Evolutionary conservation across 2,797 vertebrate genomes (phyloP).

Genomic region (Margarornis squamiger): DNA sequence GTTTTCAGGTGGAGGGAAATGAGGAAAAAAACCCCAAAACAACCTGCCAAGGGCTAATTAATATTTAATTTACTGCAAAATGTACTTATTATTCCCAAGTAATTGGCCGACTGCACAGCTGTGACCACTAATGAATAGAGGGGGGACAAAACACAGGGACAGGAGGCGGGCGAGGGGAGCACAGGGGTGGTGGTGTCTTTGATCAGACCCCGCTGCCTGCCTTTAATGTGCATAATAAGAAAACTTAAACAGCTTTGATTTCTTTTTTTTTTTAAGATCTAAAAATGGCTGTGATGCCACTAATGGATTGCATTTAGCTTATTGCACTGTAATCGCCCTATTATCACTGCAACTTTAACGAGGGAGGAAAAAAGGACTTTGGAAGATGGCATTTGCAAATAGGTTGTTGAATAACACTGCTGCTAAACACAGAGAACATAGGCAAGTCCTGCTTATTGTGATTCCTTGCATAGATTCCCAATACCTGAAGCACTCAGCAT

Average conservation of each 20-base stretch:
- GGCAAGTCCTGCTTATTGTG: conserved; percentile 31
- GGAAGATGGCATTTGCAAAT: conserved; percentile 60
- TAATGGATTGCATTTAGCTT: conserved; percentile 65
- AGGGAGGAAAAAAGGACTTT: conserved; percentile 31
- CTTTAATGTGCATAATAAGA: conserved; percentile 68
- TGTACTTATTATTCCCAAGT: conserved; percentile 76
- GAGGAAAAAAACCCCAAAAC: background rate
- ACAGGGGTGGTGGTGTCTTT: conserved; percentile 35
- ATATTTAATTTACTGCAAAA: conserved; percentile 81
- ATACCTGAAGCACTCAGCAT: conserved; percentile 51
- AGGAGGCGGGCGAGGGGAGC: background rate
- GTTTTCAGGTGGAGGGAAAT: conserved; percentile 5
- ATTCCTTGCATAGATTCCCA: conserved; percentile 57
- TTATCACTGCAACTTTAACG: conserved; percentile 55
- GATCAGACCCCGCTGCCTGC: conserved; percentile 45
- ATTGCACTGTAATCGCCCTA: conserved; percentile 64
- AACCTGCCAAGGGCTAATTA: conserved; percentile 73
- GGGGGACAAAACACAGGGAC: conserved; percentile 23
- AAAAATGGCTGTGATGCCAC: conserved; percentile 29
- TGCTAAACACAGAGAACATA: conserved; percentile 6
- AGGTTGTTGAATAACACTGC: conserved; percentile 51
- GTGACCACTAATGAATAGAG: conserved; percentile 74
- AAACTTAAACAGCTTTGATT: conserved; percentile 66
- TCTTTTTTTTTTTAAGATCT: conserved; percentile 21
- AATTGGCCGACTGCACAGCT: conserved; percentile 74